A percentile compares a stretch with the other conserved stretches of the same genome.
Conservation (phyloP, 2,888 invertebrate genomes). For the Crocallis elinguaria region DNA sequence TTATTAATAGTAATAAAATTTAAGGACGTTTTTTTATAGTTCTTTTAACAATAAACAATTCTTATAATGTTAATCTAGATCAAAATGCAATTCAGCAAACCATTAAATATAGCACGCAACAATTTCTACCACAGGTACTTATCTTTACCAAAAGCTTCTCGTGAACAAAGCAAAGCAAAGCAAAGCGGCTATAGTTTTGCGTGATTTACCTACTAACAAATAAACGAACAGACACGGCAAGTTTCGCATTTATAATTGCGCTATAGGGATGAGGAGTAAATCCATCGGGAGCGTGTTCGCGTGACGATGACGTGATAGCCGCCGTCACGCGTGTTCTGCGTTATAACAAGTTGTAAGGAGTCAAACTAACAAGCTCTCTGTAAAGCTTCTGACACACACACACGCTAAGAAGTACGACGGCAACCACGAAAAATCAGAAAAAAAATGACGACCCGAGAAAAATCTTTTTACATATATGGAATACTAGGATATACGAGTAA, state of each 20-base stretch:
- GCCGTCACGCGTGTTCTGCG: conserved; percentile 77
- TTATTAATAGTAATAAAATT: too few relatives aligned
- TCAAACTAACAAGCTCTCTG: conserved; percentile 69
- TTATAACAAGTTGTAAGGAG: conserved; percentile 75
- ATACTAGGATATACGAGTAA: too few relatives aligned
- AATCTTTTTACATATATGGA: background rate
- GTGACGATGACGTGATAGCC: conserved; percentile 78
- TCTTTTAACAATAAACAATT: too few relatives aligned
- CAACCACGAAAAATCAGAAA: background rate
- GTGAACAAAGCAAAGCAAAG: conserved; percentile 23
- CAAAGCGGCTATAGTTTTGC: conserved; percentile 46
- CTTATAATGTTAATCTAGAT: background rate
- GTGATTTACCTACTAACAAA: conserved; percentile 58
- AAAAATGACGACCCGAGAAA: background rate
- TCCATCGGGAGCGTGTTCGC: conserved; percentile 65
- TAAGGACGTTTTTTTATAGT: too few relatives aligned
- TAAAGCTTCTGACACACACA: conserved; percentile 17
- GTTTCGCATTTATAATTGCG: conserved; percentile 61
- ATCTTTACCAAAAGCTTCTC: background rate
- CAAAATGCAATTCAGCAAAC: background rate
- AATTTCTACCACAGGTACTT: background rate
- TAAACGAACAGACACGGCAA: conserved; percentile 50
- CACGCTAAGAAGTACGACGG: background rate
- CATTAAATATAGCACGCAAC: conserved; percentile 4
- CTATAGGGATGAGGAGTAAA: conserved; percentile 60